Percentiles rank a stretch among this genome's conserved stretches.
Conservation (phyloP, 1,140 invertebrate species). For the Drosophila sechellia region DNA sequence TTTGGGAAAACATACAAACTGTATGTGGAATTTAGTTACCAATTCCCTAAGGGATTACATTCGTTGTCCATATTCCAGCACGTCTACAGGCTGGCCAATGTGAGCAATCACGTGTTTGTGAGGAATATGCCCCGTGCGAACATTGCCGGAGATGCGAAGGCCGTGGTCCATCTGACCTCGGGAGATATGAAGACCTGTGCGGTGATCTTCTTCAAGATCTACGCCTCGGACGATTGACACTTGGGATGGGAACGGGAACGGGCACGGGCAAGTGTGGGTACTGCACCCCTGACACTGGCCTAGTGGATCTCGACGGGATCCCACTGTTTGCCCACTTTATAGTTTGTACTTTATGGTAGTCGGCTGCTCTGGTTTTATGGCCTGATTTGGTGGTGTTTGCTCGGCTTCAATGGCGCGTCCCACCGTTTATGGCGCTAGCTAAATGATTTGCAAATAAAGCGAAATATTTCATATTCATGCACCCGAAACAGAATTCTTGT, state of each 20-base stretch:
- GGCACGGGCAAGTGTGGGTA: background rate
- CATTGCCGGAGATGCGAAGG: slow-evolving; percentile 44
- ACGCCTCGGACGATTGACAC: background rate
- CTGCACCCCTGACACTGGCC: slow-evolving; percentile 1
- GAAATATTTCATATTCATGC: slow-evolving; percentile 46
- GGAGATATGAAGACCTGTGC: slow-evolving; percentile 35
- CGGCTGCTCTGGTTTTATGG: slow-evolving; percentile 39
- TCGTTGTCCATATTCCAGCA: slow-evolving; percentile 18
- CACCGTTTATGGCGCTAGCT: slow-evolving; percentile 54
- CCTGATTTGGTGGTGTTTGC: slow-evolving; percentile 44
- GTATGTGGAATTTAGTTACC: too few relatives aligned
- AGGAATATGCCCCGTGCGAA: slow-evolving; percentile 38
- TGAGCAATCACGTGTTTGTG: slow-evolving; percentile 47
- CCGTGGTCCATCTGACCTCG: slow-evolving; percentile 30
- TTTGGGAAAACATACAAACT: too few relatives aligned
- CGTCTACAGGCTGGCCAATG: slow-evolving; percentile 35
- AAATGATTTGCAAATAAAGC: slow-evolving; percentile 72
- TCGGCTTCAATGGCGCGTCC: slow-evolving; percentile 53
- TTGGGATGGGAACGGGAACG: background rate
- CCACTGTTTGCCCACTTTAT: slow-evolving; percentile 36
- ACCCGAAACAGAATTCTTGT: slow-evolving; percentile 28
- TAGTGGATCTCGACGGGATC: slow-evolving; percentile 3
- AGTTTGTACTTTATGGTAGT: slow-evolving; percentile 19
- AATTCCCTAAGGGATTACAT: too few relatives aligned
- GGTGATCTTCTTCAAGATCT: slow-evolving; percentile 30